Evolutionary conservation across 2,113 vertebrate genomes (phyloP), one percentile per base, ranked within the genome.

Genomic region (Galeopterus variegatus): DNA sequence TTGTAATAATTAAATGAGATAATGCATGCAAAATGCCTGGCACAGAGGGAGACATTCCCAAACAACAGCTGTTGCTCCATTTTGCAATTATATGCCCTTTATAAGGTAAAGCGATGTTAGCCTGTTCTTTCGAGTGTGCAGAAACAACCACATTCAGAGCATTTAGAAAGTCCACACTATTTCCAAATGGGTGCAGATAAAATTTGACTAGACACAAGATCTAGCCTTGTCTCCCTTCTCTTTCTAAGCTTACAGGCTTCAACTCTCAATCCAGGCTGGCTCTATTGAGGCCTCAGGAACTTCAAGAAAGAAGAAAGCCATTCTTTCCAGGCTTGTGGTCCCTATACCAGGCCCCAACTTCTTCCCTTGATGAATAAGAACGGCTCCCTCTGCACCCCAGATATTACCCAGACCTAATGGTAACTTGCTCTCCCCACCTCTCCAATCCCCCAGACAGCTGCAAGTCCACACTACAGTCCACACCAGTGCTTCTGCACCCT

Each of bases 1-100:
- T 90, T 60, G 62, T 62, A 58, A 48, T 73, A 86, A 87, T 92
- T 85, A 72, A 91, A 72, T 89, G 75, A 88, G 60, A 76, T 62
- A 77, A 79, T 75, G 13, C 19, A 67, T 89, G 73, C 77, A 91
- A 91, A 96, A 33, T 65, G 23, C 19, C 56, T 67, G 33, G 17
- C 23, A 28, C 23, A 50, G 36, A 64, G 45, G 36, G 33, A 52
- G 80, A 31, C 56, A 64, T 75, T 56, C 58, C 58, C 48, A 81
- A 41, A 87, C 26, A 54, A 64, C 54, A 73, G 79, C 45, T 69
- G 21, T 36, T 6, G 6, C 24, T 90, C 62, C 45, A 65, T 58
- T 75, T 73, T 85, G 52, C 52, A 24, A 50, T 26, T 52, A 12
- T 65, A 67, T 24, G 28, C 50, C 26, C 10, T 80, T 75, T 50